Conservation (phyloP, 2,113 vertebrate species). For the Petromus typicus region DNA sequence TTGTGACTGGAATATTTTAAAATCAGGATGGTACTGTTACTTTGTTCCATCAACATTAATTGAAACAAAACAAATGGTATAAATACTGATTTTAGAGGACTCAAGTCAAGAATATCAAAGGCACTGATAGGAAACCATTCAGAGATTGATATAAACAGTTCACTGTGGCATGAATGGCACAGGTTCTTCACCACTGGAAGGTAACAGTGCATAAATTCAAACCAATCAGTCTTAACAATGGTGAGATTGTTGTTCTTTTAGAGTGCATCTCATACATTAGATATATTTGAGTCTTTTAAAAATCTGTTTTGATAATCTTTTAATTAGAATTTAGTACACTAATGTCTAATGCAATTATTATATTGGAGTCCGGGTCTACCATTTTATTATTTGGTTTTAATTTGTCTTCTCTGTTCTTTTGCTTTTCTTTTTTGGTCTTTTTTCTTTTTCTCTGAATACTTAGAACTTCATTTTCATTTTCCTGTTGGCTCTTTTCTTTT, state of each 20-base stretch:
- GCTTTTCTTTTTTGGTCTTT: not conserved
- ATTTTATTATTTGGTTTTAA: conserved; percentile 23
- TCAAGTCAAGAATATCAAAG: conserved; percentile 35
- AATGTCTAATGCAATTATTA: conserved; percentile 14
- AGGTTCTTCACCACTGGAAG: not conserved
- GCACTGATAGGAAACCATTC: not conserved
- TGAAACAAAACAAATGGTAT: conserved; percentile 17
- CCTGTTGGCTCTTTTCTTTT: not conserved
- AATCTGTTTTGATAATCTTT: conserved; percentile 12
- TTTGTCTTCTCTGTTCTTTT: conserved; percentile 4
- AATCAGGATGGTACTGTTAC: conserved; percentile 31
- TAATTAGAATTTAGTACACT: not conserved
- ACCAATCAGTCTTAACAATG: not conserved
- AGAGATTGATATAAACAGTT: not conserved
- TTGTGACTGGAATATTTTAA: conserved; percentile 23
- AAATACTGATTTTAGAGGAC: not conserved
- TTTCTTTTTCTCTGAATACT: not conserved
- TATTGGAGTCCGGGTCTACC: not conserved
- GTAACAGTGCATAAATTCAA: conserved; percentile 39
- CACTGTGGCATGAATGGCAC: not conserved
- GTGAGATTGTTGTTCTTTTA: not conserved
- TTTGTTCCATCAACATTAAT: conserved; percentile 14
- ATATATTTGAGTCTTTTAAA: conserved; percentile 9
- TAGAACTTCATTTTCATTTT: not conserved
- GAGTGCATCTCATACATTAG: not conserved